These are phyloP conservation scores for Camponotus vicinus DNA, from an alignment of 1,140 invertebrate genomes.

Conservation along the genomic window DNA sequence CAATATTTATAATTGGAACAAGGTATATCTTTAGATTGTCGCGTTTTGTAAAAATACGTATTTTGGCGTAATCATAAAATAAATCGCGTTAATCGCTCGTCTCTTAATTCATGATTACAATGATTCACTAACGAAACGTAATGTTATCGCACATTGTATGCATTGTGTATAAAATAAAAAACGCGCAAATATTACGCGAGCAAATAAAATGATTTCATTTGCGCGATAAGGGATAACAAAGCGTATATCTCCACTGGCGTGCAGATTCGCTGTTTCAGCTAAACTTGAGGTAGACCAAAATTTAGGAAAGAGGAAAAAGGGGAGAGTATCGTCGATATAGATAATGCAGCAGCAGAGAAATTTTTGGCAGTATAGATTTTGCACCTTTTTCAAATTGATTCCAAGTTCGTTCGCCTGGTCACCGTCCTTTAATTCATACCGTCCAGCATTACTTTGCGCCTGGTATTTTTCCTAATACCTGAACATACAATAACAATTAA, in stretches of 20 bases:
- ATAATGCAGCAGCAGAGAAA: slow-evolving; percentile 72
- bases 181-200: not conserved
- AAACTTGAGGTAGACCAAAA: slow-evolving; percentile 77
- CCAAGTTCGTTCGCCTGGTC: slow-evolving; percentile 55
- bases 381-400: slow-evolving; percentile 59
- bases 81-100: slow-evolving; percentile 1
- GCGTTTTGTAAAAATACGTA: not conserved
- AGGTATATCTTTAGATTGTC: slow-evolving; percentile 29
- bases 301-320: slow-evolving; percentile 74
- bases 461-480: slow-evolving; percentile 89
- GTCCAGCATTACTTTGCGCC: slow-evolving; percentile 86
- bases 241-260: slow-evolving; percentile 7
- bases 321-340: slow-evolving; percentile 60
- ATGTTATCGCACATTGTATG: slow-evolving; percentile 1
- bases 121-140: slow-evolving; percentile 1
- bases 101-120: slow-evolving; percentile 8
- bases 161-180: slow-evolving; percentile 30
- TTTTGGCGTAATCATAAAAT: not conserved
- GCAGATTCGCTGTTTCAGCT: slow-evolving; percentile 49
- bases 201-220: slow-evolving; percentile 8
- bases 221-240: slow-evolving; percentile 9
- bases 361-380: slow-evolving; percentile 76
- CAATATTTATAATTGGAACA: slow-evolving; percentile 29
- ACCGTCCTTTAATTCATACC: slow-evolving; percentile 5
- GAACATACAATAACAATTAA: slow-evolving; percentile 41